phyloP scores from a whole-genome alignment of 2,113 vertebrate species.

The Aegithalos caudatus region DNA sequence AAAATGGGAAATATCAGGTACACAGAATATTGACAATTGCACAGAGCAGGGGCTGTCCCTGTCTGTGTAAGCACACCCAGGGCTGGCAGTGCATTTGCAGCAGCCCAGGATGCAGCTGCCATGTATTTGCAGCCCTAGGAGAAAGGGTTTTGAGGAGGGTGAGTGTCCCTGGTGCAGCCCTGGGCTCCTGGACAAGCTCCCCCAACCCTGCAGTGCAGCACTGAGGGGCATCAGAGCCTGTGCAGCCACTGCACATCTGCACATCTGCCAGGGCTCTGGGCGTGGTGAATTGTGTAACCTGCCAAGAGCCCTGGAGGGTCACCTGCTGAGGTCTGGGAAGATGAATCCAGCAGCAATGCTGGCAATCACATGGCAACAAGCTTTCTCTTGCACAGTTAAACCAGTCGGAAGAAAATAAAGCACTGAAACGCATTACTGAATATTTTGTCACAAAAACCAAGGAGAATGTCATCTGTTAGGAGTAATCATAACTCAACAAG shows the following conservation, averaged over 20 bases:
- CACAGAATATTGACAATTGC: not conserved
- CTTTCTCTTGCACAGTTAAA: not conserved
- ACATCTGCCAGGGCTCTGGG: too few relatives aligned
- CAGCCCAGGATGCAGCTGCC: not conserved
- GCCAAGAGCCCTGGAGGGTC: not conserved
- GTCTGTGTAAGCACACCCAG: not conserved
- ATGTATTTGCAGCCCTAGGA: not conserved
- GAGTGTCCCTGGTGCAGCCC: not conserved
- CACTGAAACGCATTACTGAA: not conserved
- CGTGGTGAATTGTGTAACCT: not conserved
- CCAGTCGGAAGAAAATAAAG: not conserved
- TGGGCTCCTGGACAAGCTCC: not conserved
- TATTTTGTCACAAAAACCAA: not conserved
- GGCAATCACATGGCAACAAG: not conserved
- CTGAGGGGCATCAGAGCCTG: not conserved
- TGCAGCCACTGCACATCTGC: not conserved
- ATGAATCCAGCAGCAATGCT: not conserved
- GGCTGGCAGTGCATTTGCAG: not conserved
- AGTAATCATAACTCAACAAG: not conserved
- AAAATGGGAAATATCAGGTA: not conserved
- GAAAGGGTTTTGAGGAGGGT: too few relatives aligned
- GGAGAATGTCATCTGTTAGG: not conserved
- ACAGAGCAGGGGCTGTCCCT: not conserved
- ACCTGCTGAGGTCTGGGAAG: not conserved
- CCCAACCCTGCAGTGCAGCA: not conserved